Percentiles rank a stretch among this genome's conserved stretches.
Conservation (phyloP, 2,113 vertebrate genomes). For the Lepisosteus osseus region DNA sequence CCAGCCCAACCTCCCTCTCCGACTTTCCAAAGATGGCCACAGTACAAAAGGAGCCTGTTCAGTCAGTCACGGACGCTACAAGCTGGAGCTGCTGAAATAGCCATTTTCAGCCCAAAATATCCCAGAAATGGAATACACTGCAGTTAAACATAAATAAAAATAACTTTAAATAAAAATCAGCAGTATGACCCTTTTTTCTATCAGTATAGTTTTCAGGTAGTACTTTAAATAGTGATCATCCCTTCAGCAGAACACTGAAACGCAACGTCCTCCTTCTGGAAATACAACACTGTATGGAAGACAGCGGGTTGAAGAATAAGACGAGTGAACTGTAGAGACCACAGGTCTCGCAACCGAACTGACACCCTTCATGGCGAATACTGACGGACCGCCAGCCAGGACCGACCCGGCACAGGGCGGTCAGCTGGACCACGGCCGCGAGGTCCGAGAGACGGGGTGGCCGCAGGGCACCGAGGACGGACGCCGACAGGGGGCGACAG, state of each 20-base stretch:
- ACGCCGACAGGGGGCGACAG: too few species aligned
- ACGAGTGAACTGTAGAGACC: too few species aligned
- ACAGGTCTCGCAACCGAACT: too few species aligned
- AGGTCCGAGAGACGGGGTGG: too few species aligned
- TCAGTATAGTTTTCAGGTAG: constrained; percentile 12
- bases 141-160: constrained; percentile 54
- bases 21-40: constrained; percentile 49
- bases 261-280: constrained; percentile 9
- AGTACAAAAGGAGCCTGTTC: constrained; percentile 46
- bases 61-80: constrained; percentile 38
- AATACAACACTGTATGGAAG: constrained; percentile 7
- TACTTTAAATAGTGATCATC: constrained; percentile 14
- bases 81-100: constrained; percentile 38
- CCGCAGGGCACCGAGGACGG: too few species aligned
- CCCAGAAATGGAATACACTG: constrained; percentile 49
- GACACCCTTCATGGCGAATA: too few species aligned
- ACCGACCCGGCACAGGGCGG: too few species aligned
- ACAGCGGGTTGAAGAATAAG: constrained; percentile 1
- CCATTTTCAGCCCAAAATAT: neutral
- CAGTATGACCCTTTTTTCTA: constrained; percentile 17
- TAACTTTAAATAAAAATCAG: constrained; percentile 32
- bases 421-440: too few species aligned
- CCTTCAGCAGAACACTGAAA: neutral
- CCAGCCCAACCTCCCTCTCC: constrained; percentile 10
- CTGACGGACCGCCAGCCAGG: too few species aligned